These are phyloP conservation scores for Apolygus lucorum DNA, from an alignment of 1,140 invertebrate genomes.

Conservation along the genomic window DNA sequence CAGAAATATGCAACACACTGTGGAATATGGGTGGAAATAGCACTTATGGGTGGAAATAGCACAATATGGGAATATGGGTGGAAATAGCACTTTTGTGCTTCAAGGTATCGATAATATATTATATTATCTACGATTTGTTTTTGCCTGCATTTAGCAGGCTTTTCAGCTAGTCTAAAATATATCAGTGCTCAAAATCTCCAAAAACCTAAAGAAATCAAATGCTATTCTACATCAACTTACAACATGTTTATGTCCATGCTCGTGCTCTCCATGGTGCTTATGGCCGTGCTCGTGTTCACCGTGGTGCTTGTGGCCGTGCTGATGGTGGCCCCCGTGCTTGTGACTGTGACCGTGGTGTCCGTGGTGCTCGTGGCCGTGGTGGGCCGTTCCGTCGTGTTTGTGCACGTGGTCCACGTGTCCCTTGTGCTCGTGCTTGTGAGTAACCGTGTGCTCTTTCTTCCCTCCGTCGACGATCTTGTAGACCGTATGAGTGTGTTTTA, in stretches of 20 bases:
- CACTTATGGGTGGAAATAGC: too few relatives aligned
- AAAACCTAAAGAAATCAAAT: too few relatives aligned
- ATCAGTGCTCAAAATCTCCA: too few relatives aligned
- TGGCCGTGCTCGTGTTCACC: conserved; percentile 25
- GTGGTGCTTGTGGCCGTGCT: conserved; percentile 8
- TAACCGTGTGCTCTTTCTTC: conserved; percentile 25
- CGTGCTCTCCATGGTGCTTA: conserved; percentile 25
- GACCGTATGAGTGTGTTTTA: conserved; percentile 54
- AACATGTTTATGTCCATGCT: conserved; percentile 28
- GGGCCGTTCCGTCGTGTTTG: conserved; percentile 21
- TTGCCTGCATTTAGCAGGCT: too few relatives aligned
- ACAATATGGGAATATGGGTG: too few relatives aligned
- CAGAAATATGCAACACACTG: too few relatives aligned
- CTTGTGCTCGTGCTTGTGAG: conserved; percentile 23
- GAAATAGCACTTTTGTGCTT: too few relatives aligned
- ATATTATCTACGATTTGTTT: too few relatives aligned
- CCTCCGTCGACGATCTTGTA: conserved; percentile 45
- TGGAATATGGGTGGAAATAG: too few relatives aligned
- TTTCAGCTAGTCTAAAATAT: too few relatives aligned
- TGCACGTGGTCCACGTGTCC: conserved; percentile 25
- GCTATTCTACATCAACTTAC: too few relatives aligned
- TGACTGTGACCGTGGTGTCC: conserved; percentile 27
- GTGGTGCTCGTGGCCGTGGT: conserved; percentile 24
- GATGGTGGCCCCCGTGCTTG: conserved; percentile 18
- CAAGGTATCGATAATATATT: too few relatives aligned